Percentiles rank a stretch among this genome's conserved stretches.
Evolutionary conservation across 2,113 vertebrate genomes (phyloP).

Genomic region (Podarcis muralis): DNA sequence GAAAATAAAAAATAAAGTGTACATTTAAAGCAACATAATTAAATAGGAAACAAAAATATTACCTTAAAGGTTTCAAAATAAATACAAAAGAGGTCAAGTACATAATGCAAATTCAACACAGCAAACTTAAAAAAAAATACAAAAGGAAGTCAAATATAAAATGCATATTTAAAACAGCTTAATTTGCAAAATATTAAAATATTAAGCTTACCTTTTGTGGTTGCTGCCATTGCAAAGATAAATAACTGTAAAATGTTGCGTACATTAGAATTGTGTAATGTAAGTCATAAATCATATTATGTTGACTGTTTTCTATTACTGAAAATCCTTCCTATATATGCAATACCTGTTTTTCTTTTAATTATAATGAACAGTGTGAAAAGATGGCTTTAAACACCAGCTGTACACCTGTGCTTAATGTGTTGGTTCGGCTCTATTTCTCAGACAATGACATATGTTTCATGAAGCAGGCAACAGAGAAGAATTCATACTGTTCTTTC

Average conservation of each 20-base stretch:
- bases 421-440: slow-evolving; percentile 3
- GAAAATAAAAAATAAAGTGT: too few relatives aligned
- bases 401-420: slow-evolving; percentile 16
- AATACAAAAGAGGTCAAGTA: too few relatives aligned
- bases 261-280: neutral
- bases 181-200: too few relatives aligned
- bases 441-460: slow-evolving; percentile 42
- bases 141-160: neutral
- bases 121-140: too few relatives aligned
- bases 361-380: neutral
- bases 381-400: neutral
- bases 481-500: slow-evolving; percentile 18
- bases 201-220: too few relatives aligned
- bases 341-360: neutral
- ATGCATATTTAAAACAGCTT: neutral
- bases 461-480: slow-evolving; percentile 15
- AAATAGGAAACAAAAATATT: too few relatives aligned
- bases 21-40: too few relatives aligned
- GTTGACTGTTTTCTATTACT: neutral
- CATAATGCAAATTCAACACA: too few relatives aligned
- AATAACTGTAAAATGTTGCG: neutral
- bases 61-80: too few relatives aligned
- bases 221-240: too few relatives aligned
- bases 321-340: too few relatives aligned
- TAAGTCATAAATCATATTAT: neutral